phyloP scores from a whole-genome alignment of 2,797 vertebrate genomes.

The Anguilla megastoma region DNA sequence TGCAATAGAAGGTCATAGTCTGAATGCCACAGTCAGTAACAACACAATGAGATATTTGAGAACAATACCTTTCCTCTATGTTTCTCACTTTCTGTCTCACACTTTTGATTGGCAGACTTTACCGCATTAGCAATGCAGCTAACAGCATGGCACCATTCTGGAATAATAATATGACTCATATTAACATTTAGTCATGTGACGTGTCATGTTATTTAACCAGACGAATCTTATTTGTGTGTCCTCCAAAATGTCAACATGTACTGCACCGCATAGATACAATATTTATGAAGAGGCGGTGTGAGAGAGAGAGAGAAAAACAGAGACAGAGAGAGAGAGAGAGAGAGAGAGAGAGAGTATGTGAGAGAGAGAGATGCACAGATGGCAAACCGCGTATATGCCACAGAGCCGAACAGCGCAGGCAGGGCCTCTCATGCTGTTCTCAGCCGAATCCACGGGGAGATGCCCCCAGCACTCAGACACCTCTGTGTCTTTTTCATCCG shows the following conservation, averaged over 20 bases:
- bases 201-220: not conserved
- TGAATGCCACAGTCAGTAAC: not conserved
- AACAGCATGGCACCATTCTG: not conserved
- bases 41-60: not conserved
- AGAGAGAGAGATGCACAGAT: conserved; percentile 13
- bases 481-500: conserved; percentile 1
- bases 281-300: not conserved
- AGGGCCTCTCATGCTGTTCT: not conserved
- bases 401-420: not conserved
- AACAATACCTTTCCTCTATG: not conserved
- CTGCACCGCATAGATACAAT: not conserved
- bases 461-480: not conserved
- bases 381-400: not conserved
- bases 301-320: not conserved
- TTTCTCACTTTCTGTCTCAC: not conserved
- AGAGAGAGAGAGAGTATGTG: not conserved
- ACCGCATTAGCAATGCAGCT: not conserved
- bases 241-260: not conserved
- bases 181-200: not conserved
- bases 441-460: not conserved
- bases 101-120: not conserved
- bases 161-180: not conserved
- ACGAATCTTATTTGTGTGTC: not conserved
- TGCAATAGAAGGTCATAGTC: not conserved
- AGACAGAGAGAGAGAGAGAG: not conserved